Evolutionary conservation across 2,113 vertebrate genomes (phyloP).

Genomic region (Sprattus sprattus): DNA sequence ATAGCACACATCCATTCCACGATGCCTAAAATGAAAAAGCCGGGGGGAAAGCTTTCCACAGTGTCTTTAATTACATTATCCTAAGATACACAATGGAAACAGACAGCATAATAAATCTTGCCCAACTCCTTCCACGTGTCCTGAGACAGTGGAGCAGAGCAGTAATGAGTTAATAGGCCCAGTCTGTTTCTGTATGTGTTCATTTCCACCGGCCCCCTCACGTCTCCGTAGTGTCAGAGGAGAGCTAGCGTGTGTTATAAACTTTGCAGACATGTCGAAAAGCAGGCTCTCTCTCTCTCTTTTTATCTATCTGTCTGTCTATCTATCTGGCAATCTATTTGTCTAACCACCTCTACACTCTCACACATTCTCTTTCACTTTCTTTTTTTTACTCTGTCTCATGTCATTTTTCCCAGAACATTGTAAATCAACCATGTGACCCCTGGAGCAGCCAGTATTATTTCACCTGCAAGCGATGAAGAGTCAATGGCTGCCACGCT

Average conservation of each 20-base stretch:
- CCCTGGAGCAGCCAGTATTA: slow-evolving; percentile 6
- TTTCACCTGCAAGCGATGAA: neutral
- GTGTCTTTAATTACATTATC: slow-evolving; percentile 4
- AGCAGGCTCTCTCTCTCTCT: neutral
- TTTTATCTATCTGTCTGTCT: too few relatives aligned
- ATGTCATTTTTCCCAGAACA: neutral
- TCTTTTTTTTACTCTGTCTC: neutral
- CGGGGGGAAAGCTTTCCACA: neutral
- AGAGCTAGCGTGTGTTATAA: neutral
- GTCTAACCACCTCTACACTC: too few relatives aligned
- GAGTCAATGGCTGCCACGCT: neutral
- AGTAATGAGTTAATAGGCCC: neutral
- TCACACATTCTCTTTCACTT: too few relatives aligned
- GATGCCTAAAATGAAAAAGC: neutral
- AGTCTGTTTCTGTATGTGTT: neutral
- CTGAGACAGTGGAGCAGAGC: neutral
- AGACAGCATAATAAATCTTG: slow-evolving; percentile 1
- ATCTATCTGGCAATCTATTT: too few relatives aligned
- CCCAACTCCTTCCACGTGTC: neutral
- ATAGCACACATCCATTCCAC: neutral
- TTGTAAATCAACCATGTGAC: neutral
- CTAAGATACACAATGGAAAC: neutral
- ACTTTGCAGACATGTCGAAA: neutral
- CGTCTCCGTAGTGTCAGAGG: neutral
- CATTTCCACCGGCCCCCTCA: neutral